Base-by-base conservation (phyloP, 2,797 vertebrate species). In the Huso huso region DNA sequence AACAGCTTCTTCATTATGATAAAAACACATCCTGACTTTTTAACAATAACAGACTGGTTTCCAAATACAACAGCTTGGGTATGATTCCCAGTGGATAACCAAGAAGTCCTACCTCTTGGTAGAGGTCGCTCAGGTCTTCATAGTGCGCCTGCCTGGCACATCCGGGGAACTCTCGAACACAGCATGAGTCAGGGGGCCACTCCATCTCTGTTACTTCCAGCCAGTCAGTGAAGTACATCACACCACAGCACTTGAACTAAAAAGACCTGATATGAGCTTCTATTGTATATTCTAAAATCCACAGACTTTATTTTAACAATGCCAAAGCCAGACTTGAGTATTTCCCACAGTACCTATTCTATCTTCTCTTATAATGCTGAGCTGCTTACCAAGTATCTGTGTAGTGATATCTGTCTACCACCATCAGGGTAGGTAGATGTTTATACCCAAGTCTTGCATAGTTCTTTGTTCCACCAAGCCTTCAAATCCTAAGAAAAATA, bases 141-240 rank as follows among this genome's bases (percentile, higher is more conserved):
- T 90, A 82, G 83, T 95, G 91, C 72, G 95, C 95, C 51, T 94
- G 92, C 69, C 89, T 92, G 77, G 94, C 94, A 61, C 96, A 99
- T 68, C 94, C 95, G 62, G 94, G 93, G 76, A 95, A 99, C 81
- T 95, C 94, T 81, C 82, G 87, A 74, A 94, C 91, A 81, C 96
- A 99, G 80, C 96, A 99, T 69, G 96, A 98, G 82, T 98, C 96
- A 6, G 96, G 96, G 0, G 96, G 96, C 94, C 94, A 97, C 77
- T 99, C 96, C 95, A 98, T 90, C 80, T 97, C 95, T 1, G 95
- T 97, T 95, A 97, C 95, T 87, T 99, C 96, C 81, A 99, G 78
- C 95, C 96, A 99, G 78, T 99, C 96, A 1, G 96, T 98, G 85
- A 99, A 96, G 86, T 99, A 99, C 69, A 97, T 95, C 63, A 99